Evolutionary conservation across 2,113 vertebrate genomes (phyloP), one percentile per base, ranked within the genome.

Genomic region (Gracilinanus agilis): DNA sequence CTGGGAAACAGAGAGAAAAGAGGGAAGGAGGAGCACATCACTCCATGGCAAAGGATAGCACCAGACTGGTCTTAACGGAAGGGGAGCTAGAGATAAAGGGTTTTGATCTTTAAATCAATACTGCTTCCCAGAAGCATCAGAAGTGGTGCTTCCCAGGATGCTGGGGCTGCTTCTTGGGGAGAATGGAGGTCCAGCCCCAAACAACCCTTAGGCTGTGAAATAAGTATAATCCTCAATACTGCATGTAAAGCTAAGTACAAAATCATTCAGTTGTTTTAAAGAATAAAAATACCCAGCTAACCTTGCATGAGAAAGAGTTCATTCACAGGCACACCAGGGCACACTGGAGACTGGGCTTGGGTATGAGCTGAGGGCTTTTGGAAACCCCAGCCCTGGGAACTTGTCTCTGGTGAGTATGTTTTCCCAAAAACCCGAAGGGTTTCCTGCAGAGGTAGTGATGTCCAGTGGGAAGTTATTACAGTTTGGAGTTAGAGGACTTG

Each of bases 41-140:
- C 24, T 53, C 49, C n/a, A 21, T 44, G 88, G 11, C 24, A 6
- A 75, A 55, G 27, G 75, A 10, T 88, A 91, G 54, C 44, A 2
- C n/a, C 58, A n/a, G 19, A 54, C n/a, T 83, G n/a, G n/a, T 40
- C n/a, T 10, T 83, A 88, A 40, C n/a, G 4, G 24, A 1, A 2
- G 10, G 4, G 27, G 0, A 24, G 53, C 40, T 0, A 24, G 21
- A n/a, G 40, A 3, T 1, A 0, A 23, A 19, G 27, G 12, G 9
- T 53, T 23, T 44, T 92, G 13, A 7, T 55, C 95, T 95, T 25
- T 49, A 58, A 58, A 55, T 40, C 0, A 25, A 44, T 29, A 44
- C 34, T 55, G 2, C 55, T 55, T 55, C 55, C 55, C 55, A 55
- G 55, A 16, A 55, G 19, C 2, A 16, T 55, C 55, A 55, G 55